Evolutionary conservation across 2,113 vertebrate species (phyloP).

Genomic region (Cheirogaleus medius): DNA sequence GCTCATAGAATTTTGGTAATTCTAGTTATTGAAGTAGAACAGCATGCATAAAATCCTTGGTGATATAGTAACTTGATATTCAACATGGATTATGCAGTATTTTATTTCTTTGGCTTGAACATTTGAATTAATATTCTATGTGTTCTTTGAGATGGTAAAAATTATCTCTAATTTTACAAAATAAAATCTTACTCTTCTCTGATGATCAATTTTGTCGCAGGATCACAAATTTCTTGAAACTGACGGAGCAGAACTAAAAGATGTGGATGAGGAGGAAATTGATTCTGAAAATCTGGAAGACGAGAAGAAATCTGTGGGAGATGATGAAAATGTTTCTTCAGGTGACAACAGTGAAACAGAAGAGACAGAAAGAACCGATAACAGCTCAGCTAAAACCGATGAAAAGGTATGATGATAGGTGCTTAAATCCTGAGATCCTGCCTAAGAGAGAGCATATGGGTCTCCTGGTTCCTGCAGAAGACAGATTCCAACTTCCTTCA

Average conservation of each 20-base stretch:
- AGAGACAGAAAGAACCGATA: conserved; percentile 13
- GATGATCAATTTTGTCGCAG: conserved; percentile 77
- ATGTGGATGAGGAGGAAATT: background rate
- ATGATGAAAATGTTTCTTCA: background rate
- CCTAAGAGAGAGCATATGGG: background rate
- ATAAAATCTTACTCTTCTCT: conserved; percentile 24
- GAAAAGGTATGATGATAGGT: conserved; percentile 70
- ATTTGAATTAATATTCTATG: conserved; percentile 17
- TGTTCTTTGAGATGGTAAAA: conserved; percentile 28
- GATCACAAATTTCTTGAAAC: conserved; percentile 55
- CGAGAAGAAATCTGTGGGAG: background rate
- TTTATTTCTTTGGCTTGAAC: conserved; percentile 27
- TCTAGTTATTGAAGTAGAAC: conserved; percentile 13
- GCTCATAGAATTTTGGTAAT: conserved; percentile 36
- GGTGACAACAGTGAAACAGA: conserved; percentile 24
- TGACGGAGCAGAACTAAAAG: conserved; percentile 49
- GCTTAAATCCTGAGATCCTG: background rate
- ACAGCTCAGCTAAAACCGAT: background rate
- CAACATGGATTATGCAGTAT: background rate
- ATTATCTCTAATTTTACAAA: conserved; percentile 11
- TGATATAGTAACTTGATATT: conserved; percentile 13
- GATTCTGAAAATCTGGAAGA: background rate
- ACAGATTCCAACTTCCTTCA: background rate
- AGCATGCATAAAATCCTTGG: background rate
- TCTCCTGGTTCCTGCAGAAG: background rate